These are phyloP conservation scores for Pristis pectinata DNA, from an alignment of 2,797 vertebrate species.

Conservation along the genomic window DNA sequence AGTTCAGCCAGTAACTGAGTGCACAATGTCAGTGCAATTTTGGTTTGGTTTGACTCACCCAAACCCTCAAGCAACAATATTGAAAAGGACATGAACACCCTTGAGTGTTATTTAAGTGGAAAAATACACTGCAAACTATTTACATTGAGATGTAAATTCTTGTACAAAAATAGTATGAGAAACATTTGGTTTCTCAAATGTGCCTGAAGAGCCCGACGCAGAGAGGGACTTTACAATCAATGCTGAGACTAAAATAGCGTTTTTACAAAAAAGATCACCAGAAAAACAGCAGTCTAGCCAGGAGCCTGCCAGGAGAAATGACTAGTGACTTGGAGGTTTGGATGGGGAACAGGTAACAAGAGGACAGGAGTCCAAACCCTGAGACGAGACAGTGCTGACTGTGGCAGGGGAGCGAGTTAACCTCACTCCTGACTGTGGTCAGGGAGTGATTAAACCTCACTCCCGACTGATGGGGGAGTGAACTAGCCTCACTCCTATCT, in stretches of 20 bases:
- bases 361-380: neutral
- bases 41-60: no score
- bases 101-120: neutral
- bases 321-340: neutral
- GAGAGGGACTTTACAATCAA: neutral
- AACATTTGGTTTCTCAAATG: neutral
- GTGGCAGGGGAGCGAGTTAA: no score
- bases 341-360: neutral
- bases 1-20: no score
- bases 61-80: neutral
- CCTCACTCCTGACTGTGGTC: no score
- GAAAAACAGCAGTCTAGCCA: neutral
- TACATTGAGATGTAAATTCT: neutral
- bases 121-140: neutral
- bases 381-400: neutral
- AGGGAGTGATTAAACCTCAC: no score
- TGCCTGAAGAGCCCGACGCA: neutral
- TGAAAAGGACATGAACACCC: neutral
- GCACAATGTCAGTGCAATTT: no score
- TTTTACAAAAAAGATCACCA: neutral
- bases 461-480: neutral
- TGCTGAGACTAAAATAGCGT: neutral
- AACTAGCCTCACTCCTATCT: neutral
- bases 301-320: neutral
- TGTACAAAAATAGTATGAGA: slow-evolving; percentile 33